Evolutionary conservation across 2,888 invertebrate genomes (phyloP), one percentile per base, ranked within the genome.

Genomic region (Sesia apiformis): DNA sequence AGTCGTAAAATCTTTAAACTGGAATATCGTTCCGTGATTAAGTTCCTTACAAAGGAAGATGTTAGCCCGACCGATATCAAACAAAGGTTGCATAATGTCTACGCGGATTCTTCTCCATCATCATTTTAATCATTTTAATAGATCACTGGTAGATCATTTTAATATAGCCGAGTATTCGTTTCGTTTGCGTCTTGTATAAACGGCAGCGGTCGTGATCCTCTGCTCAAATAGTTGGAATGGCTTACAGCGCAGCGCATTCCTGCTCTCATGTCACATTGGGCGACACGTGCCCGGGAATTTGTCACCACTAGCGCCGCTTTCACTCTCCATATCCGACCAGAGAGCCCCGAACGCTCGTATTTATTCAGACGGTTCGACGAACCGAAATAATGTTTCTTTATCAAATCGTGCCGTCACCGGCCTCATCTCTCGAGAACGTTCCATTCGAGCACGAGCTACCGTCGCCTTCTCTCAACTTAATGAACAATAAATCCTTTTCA

Each of bases 401-500:
- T 72, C 72, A 70, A 72, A 73, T 67, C 66, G 67, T 66, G 63
- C 64, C 67, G 65, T 62, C 67, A 66, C 59, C 60, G 60, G 51
- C 61, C 56, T 55, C 60, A 56, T 59, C 56, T 55, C 58, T 53
- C 56, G 57, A 40, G 52, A 52, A 52, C 39, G 52, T 23, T 52
- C 52, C 52, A 39, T n/a, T 23, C 63, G 58, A 59, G 57, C 63
- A 23, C 23, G 23, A 23, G 23, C 23, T 23, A 23, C 23, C 23
- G 23, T 23, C 23, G 57, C 58, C 56, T 57, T 63, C 52, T 60
- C 60, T 60, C 55, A 54, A 63, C 71, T 72, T 81, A 80, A 84
- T 81, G 80, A 76, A 74, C 77, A 64, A 79, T 80, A 80, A 79
- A 78, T 80, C 73, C 70, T 76, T 76, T 74, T 63, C 67, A 69